Evolutionary conservation across 2,888 invertebrate species (phyloP), one percentile per base, ranked within the genome.

Genomic region (Aporophyla lueneburgensis): DNA sequence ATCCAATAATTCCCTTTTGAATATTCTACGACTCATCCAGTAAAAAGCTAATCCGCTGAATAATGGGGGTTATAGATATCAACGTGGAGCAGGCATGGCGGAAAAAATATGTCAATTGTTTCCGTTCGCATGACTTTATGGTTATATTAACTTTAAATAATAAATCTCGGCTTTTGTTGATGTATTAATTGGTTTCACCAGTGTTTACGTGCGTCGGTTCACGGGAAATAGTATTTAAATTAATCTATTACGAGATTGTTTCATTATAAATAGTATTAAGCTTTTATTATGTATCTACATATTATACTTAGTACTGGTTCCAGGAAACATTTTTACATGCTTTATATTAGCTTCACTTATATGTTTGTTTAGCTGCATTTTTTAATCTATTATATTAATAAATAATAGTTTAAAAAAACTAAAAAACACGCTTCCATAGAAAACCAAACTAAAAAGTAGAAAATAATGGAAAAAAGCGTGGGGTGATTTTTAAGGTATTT

Each of bases 11-110:
- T 92, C 93, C 93, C 93, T 93, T 95, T 96, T 96, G 95, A 96
- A 96, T 96, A 95, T 95, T 95, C 95, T 92, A 93, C 93, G 92
- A 92, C 90, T 94, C 93, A 94, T 95, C 93, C 94, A 91, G 93
- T 92, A 95, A 95, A 95, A 95, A 95, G 95, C 95, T 96, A 96
- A 96, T 96, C 96, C 95, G 85, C 87, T 93, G 95, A 95, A 96
- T 96, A 96, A 96, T 95, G 93, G 95, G 80, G 92, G 92, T 94
- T 95, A 95, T 93, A 95, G 95, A 95, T 96, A 95, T 96, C 96
- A 94, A 91, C 92, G 92, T 88, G 92, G 91, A 92, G 91, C 95
- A 96, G 96, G 93, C 95, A 86, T 91, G 90, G 88, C 89, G 92
- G 91, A 94, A 96, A 33, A 95, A 96, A 95, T 95, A 94, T 94